Evolutionary conservation across 2,113 vertebrate genomes (phyloP), one percentile per base, ranked within the genome.

Genomic region (Tyto alba): DNA sequence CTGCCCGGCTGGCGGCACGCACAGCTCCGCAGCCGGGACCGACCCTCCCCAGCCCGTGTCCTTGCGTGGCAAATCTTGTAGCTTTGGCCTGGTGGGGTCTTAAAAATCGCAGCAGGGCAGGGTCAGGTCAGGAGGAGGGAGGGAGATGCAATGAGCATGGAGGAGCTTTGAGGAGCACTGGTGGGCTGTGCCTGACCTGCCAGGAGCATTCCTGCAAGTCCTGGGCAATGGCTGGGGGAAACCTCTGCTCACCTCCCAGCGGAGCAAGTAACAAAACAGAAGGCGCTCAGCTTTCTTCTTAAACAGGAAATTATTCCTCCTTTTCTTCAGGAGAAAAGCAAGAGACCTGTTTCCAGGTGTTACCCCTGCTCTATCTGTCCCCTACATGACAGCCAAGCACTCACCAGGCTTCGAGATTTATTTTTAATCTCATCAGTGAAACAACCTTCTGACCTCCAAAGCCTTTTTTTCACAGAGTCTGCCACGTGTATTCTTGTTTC

Each of bases 251-350:
- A 23, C 22, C 11, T 81, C 52, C 32, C n/a, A 29, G 56, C 16
- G 38, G 9, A 41, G 32, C 0, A 0, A 15, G 26, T 11, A 66
- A 52, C 3, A 2, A 45, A 55, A 38, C 1, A 3, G 52, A 85
- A 60, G 13, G 16, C 30, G 41, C 41, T 59, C 43, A 8, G 41
- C 8, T 34, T 29, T 25, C 32, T 66, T 36, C 32, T 45, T 10
- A 15, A 45, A 55, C 1, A 53, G 27, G 43, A 79, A 48, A 47
- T 47, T 6, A 8, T 16, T 17, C 63, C 34, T 64, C 32, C 7
- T 53, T 71, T 48, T 41, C 27, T 45, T 21, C 1, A 43, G 25
- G 36, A 60, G 21, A 13, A 75, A 40, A 82, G 26, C 27, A 25
- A 36, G 45, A 41, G 7, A 16, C 45, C n/a, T 23, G 0, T 63